Evolutionary conservation across 1,140 invertebrate genomes (phyloP).

Genomic region (Diuraphis noxia): DNA sequence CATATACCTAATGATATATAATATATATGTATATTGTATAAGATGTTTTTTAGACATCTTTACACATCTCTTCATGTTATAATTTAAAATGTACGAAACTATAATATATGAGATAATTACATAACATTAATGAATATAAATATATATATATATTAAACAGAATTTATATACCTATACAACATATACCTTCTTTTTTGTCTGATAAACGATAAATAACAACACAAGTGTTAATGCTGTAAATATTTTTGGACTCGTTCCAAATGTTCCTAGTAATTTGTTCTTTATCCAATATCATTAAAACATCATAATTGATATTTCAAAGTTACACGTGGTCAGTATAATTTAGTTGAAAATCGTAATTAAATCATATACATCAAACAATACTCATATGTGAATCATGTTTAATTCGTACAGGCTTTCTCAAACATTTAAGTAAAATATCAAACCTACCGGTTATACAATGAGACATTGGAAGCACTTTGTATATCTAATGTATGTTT

Average conservation of each 20-base stretch:
- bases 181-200: not conserved
- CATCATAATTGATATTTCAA: constrained; percentile 43
- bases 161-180: not conserved
- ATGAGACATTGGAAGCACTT: not conserved
- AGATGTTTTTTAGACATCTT: not conserved
- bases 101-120: not conserved
- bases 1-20: not conserved
- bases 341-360: not conserved
- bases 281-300: constrained; percentile 47
- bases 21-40: not conserved
- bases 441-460: not conserved
- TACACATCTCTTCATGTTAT: not conserved
- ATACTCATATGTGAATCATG: not conserved
- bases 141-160: not conserved
- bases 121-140: not conserved
- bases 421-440: not conserved
- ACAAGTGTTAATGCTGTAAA: constrained; percentile 3
- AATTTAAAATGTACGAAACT: constrained; percentile 4
- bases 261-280: constrained; percentile 16
- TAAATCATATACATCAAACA: not conserved
- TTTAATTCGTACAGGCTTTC: not conserved
- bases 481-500: not conserved
- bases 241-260: not conserved
- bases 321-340: constrained; percentile 19
- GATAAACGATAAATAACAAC: not conserved